phyloP scores from a whole-genome alignment of 2,113 vertebrate genomes.

The Numenius arquata region DNA sequence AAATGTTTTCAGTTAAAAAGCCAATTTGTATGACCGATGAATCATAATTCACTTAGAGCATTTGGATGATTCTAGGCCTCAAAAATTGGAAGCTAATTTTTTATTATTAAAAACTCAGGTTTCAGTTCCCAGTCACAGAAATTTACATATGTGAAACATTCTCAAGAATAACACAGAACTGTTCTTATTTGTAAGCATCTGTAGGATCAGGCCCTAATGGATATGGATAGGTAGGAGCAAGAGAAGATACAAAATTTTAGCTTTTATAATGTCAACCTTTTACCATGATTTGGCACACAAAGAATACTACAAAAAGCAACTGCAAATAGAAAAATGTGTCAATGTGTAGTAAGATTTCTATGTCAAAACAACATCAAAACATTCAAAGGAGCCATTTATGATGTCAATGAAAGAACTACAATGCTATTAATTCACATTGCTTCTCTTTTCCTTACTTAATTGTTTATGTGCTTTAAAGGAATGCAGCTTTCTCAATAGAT shows the following conservation, averaged over 20 bases:
- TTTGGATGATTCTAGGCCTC: background rate
- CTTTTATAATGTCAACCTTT: constrained; percentile 30
- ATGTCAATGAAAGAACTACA: constrained; percentile 30
- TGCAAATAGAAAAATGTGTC: constrained; percentile 32
- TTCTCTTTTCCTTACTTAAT: constrained; percentile 27
- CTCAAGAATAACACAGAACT: background rate
- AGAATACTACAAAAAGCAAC: background rate
- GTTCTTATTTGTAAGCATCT: background rate
- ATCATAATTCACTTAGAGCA: background rate
- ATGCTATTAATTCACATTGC: background rate
- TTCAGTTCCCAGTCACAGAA: background rate
- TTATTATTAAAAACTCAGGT: background rate
- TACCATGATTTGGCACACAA: constrained; percentile 9
- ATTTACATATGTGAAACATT: background rate
- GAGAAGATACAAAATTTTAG: background rate
- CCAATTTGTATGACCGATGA: background rate
- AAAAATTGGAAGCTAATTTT: background rate
- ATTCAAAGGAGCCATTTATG: constrained; percentile 39
- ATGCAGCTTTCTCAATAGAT: background rate
- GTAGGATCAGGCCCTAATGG: background rate
- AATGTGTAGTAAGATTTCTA: constrained; percentile 14
- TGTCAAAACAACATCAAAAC: constrained; percentile 56
- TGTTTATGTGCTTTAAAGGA: background rate
- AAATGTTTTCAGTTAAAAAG: background rate
- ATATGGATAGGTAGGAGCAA: background rate